Conservation (phyloP, 2,113 vertebrate genomes). For the Oreochromis spilurus region DNA sequence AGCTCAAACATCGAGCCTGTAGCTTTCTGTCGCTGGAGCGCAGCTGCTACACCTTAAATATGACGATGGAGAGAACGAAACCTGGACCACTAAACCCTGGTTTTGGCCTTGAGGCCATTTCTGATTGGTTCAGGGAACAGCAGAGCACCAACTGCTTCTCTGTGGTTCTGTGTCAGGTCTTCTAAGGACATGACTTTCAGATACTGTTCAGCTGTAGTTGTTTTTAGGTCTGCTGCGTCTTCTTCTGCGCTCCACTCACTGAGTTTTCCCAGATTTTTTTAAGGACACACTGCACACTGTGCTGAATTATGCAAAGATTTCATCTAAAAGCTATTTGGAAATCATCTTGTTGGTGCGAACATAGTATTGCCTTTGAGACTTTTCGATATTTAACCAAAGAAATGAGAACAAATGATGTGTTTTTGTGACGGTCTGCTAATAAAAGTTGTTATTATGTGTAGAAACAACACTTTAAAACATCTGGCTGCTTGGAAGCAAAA, state of each 20-base stretch:
- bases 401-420: not conserved
- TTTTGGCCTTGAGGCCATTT: not conserved
- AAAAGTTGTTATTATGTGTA: not conserved
- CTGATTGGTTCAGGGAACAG: not conserved
- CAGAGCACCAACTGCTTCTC: not conserved
- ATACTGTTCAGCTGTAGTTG: not conserved
- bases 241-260: not conserved
- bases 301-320: not conserved
- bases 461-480: not conserved
- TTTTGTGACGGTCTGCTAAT: not conserved
- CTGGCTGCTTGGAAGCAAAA: not conserved
- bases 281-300: rapidly evolving
- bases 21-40: not conserved
- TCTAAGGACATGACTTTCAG: not conserved
- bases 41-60: not conserved
- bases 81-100: rapidly evolving
- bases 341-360: not conserved
- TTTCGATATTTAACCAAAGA: not conserved
- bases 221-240: not conserved
- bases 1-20: rapidly evolving
- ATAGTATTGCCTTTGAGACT: not conserved
- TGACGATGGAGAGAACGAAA: not conserved
- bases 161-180: not conserved
- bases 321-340: not conserved
- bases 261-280: rapidly evolving